These are phyloP conservation scores for Nyctibius bracteatus DNA, from an alignment of 2,113 vertebrate species.

Conservation along the genomic window DNA sequence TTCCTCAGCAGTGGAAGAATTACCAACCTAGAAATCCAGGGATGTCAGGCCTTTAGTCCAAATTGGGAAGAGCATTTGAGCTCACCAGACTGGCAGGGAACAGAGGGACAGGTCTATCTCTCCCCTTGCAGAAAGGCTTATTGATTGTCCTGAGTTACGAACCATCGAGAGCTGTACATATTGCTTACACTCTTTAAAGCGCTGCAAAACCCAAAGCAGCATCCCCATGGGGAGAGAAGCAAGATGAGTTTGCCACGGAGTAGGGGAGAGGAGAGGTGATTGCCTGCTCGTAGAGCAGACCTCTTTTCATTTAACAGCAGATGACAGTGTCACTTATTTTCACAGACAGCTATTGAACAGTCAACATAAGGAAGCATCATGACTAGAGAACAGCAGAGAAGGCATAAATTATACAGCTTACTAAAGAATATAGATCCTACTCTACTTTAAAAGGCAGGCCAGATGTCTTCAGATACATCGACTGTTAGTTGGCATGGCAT, in stretches of 20 bases:
- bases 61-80: neutral
- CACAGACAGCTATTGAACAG: conserved; percentile 17
- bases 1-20: neutral
- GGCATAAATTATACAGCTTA: neutral
- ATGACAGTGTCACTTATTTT: neutral
- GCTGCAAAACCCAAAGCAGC: neutral
- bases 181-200: neutral
- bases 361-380: neutral
- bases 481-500: neutral
- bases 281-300: neutral
- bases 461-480: conserved; percentile 37
- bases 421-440: neutral
- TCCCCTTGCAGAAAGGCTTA: neutral
- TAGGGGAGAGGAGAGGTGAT: neutral
- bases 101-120: neutral
- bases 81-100: neutral
- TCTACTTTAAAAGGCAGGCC: conserved; percentile 37
- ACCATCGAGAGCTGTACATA: neutral
- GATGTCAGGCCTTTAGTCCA: neutral
- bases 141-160: neutral
- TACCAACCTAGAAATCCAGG: neutral
- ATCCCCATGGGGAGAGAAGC: neutral
- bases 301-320: neutral
- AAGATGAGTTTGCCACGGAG: neutral
- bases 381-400: neutral